phyloP scores from a whole-genome alignment of 64 coral and sea anemone species.

The Platygyra sinensis region DNA sequence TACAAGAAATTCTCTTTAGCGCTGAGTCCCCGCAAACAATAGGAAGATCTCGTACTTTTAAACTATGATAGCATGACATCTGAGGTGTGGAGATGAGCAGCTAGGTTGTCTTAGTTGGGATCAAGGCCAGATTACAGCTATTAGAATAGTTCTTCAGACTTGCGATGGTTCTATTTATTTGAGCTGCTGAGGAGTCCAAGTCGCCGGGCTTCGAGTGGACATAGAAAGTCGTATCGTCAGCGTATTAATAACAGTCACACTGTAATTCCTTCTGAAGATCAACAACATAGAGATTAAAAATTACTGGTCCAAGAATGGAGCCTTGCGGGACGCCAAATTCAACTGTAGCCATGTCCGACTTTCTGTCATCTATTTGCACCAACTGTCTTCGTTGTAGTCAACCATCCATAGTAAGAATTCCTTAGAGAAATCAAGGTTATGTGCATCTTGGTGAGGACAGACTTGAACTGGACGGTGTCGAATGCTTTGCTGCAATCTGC shows the following conservation, averaged over 20 bases:
- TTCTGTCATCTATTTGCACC: conserved; percentile 40
- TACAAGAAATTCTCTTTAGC: conserved; percentile 27
- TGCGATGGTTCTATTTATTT: background rate
- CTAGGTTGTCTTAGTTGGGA: conserved; percentile 52
- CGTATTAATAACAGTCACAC: conserved; percentile 28
- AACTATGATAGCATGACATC: conserved; percentile 20
- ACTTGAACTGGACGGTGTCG: conserved; percentile 7
- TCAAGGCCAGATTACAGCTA: conserved; percentile 47
- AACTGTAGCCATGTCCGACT: conserved; percentile 25
- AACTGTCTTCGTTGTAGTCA: conserved; percentile 27
- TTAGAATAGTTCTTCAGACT: conserved; percentile 44
- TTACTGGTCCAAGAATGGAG: conserved; percentile 1
- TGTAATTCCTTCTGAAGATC: conserved; percentile 14
- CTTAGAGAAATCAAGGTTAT: conserved; percentile 41
- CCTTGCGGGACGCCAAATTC: conserved; percentile 39
- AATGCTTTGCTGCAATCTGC: conserved; percentile 22
- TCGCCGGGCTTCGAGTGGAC: background rate
- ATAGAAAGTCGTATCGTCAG: conserved; percentile 1
- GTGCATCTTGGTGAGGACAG: conserved; percentile 15
- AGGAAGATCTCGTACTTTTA: conserved; percentile 21
- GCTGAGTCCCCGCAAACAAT: conserved; percentile 37
- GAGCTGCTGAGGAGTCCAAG: background rate
- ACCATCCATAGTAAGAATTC: conserved; percentile 30
- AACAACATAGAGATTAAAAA: conserved; percentile 27
- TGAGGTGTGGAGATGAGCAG: conserved; percentile 43